A percentile compares a stretch with the other conserved stretches of the same genome.
Conservation (phyloP, 2,797 vertebrate species). For the Peromyscus nudipes region DNA sequence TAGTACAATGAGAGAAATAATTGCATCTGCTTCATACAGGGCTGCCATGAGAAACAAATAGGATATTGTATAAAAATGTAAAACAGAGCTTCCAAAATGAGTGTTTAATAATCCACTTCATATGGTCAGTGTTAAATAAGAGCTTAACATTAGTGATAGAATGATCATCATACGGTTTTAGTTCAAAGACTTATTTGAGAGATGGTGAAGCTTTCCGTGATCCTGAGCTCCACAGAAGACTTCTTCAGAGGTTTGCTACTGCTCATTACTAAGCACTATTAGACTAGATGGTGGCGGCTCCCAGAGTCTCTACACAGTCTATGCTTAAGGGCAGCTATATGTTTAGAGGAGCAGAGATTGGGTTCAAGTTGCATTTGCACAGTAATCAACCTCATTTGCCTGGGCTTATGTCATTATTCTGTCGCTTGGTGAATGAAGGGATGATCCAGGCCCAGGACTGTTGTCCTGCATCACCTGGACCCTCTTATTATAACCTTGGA, state of each 20-base stretch:
- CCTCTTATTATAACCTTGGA: not conserved
- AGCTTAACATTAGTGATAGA: not conserved
- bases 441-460: not conserved
- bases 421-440: not conserved
- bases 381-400: not conserved
- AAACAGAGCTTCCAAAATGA: not conserved
- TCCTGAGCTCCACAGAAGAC: not conserved
- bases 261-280: not conserved
- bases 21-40: not conserved
- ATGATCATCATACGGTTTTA: not conserved
- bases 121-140: not conserved
- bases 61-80: not conserved
- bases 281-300: not conserved
- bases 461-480: not conserved
- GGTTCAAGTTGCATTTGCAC: not conserved
- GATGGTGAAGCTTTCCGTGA: not conserved
- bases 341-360: not conserved
- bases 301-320: not conserved
- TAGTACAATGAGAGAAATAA: constrained; percentile 14
- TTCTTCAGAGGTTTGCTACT: not conserved
- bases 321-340: not conserved
- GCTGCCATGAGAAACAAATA: constrained; percentile 30
- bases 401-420: not conserved
- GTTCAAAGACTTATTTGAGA: not conserved
- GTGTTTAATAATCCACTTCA: not conserved